A percentile compares a stretch with the other conserved stretches of the same genome.
These are phyloP conservation scores for Drosophila dives DNA, from an alignment of 2,888 invertebrate species.

Conservation along the genomic window DNA sequence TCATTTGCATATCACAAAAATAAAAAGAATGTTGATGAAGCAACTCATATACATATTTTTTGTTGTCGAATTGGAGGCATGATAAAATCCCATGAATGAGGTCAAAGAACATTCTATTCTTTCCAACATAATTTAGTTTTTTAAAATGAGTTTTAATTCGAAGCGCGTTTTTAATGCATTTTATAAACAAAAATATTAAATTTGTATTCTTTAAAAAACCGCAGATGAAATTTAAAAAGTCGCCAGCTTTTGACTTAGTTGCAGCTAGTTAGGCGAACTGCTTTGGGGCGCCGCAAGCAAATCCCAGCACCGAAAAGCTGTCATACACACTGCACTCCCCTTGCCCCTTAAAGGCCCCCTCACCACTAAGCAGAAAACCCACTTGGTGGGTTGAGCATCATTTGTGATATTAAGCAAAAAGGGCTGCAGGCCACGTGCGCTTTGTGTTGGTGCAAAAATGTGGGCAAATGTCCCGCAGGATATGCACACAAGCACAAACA, in stretches of 20 bases:
- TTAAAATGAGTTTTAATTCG: constrained; percentile 57
- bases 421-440: constrained; percentile 43
- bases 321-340: constrained; percentile 7
- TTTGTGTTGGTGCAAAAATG: constrained; percentile 37
- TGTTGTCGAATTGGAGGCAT: constrained; percentile 53
- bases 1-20: constrained; percentile 61
- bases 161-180: constrained; percentile 1
- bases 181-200: background rate
- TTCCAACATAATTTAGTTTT: constrained; percentile 40
- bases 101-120: constrained; percentile 37
- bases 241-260: constrained; percentile 24
- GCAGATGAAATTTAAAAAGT: constrained; percentile 8
- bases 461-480: constrained; percentile 47
- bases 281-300: constrained; percentile 18
- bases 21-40: constrained; percentile 54
- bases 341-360: background rate
- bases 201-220: background rate
- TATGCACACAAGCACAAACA: constrained; percentile 22
- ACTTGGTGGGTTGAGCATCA: constrained; percentile 26
- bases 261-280: constrained; percentile 20
- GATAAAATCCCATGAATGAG: constrained; percentile 67
- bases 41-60: constrained; percentile 73
- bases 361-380: background rate
- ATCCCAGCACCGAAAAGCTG: constrained; percentile 26
- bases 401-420: constrained; percentile 42